phyloP scores from a whole-genome alignment of 2,888 invertebrate genomes.

The Temnothorax ravouxi region DNA sequence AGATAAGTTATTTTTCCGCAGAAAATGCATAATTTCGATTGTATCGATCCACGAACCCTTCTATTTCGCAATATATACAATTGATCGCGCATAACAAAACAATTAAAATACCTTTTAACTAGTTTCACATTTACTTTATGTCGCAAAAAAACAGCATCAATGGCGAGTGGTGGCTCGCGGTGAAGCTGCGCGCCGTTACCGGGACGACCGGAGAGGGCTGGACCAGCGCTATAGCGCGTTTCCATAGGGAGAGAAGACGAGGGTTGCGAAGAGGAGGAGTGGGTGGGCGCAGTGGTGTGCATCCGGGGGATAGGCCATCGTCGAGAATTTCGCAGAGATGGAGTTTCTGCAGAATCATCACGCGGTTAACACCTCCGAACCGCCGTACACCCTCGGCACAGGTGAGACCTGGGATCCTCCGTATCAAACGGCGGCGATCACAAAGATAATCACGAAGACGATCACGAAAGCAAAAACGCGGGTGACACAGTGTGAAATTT shows the following conservation, averaged over 20 bases:
- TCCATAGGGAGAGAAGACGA: slow-evolving; percentile 74
- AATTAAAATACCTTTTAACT: not conserved
- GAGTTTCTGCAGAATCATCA: slow-evolving; percentile 86
- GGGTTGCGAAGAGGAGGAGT: slow-evolving; percentile 77
- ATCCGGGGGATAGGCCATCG: slow-evolving; percentile 82
- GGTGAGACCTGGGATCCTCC: slow-evolving; percentile 73
- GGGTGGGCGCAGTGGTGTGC: slow-evolving; percentile 82
- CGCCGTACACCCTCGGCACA: slow-evolving; percentile 85
- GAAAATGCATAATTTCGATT: not conserved
- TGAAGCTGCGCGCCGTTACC: slow-evolving; percentile 82
- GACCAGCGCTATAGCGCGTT: slow-evolving; percentile 79
- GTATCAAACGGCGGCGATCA: not conserved
- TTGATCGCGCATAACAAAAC: slow-evolving; percentile 1
- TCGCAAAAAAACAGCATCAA: slow-evolving; percentile 29
- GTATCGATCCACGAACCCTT: not conserved
- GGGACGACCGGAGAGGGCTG: slow-evolving; percentile 84
- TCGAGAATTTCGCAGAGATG: slow-evolving; percentile 85
- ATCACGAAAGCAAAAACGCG: not conserved
- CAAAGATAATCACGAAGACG: not conserved
- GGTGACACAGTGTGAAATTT: slow-evolving; percentile 18
- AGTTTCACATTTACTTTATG: slow-evolving; percentile 2
- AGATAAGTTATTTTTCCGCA: not conserved
- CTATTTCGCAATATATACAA: not conserved
- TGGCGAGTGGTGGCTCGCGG: slow-evolving; percentile 31
- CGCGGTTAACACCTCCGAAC: slow-evolving; percentile 85